Percentiles rank a stretch among this genome's conserved stretches.
phyloP scores from a whole-genome alignment of 2,888 invertebrate species.

The Rhingia campestris region DNA sequence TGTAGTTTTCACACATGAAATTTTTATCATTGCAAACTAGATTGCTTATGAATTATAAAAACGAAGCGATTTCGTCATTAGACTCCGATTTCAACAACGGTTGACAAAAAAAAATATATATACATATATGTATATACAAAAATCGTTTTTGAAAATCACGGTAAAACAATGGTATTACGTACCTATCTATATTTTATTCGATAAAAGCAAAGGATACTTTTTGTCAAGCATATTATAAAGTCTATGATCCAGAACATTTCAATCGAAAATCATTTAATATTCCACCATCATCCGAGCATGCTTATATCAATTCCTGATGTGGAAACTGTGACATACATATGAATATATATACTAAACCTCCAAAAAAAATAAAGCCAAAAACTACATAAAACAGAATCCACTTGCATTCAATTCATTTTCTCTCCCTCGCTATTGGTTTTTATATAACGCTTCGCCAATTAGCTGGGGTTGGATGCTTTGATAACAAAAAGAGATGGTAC shows the following conservation, averaged over 20 bases:
- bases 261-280: conserved; percentile 69
- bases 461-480: conserved; percentile 44
- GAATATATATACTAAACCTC: not conserved
- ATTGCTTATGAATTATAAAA: too few species aligned
- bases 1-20: too few species aligned
- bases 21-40: too few species aligned
- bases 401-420: conserved; percentile 20
- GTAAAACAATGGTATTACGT: conserved; percentile 31
- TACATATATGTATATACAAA: not conserved
- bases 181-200: conserved; percentile 31
- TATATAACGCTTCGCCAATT: conserved; percentile 68
- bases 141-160: conserved; percentile 24
- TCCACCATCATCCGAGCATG: conserved; percentile 22
- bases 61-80: too few species aligned
- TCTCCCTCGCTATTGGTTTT: conserved; percentile 4
- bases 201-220: conserved; percentile 21
- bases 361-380: not conserved
- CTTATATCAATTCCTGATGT: conserved; percentile 1
- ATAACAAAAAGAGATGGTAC: conserved; percentile 14
- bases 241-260: conserved; percentile 24
- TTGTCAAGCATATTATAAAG: conserved; percentile 29
- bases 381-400: not conserved
- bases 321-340: conserved; percentile 4
- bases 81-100: too few species aligned
- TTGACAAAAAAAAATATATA: not conserved